Percentiles rank a stretch among this genome's conserved stretches.
Conservation (phyloP, 2,113 vertebrate species). For the Paratilapia polleni region DNA sequence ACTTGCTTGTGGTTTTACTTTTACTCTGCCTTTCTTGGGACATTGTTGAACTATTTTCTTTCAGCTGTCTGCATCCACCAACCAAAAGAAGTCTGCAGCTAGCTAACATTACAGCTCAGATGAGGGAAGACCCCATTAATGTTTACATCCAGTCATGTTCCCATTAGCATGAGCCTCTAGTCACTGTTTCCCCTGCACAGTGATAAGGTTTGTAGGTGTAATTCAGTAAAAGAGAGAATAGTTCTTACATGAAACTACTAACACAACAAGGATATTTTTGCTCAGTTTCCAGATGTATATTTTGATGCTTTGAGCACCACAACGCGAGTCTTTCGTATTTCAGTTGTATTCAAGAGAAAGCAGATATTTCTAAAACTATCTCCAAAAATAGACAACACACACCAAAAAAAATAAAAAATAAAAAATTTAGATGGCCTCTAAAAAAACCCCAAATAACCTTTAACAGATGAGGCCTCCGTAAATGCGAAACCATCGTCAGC, state of each 20-base stretch:
- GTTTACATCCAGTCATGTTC: background rate
- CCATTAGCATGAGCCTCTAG: background rate
- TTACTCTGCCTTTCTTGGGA: background rate
- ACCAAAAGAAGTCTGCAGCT: background rate
- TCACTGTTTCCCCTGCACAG: background rate
- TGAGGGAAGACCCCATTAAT: background rate
- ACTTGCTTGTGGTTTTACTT: background rate
- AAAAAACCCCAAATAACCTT: background rate
- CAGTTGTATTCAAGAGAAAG: background rate
- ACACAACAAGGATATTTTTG: background rate
- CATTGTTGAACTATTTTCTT: no score
- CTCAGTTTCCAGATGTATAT: background rate
- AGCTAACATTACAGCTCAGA: background rate
- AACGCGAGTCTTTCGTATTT: background rate
- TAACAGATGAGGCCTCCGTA: background rate
- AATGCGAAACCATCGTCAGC: background rate
- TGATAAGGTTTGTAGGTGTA: background rate
- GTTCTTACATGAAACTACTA: background rate
- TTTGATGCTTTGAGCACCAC: background rate
- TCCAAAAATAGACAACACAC: background rate
- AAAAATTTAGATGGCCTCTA: no score
- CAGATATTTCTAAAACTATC: background rate
- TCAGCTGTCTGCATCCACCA: background rate
- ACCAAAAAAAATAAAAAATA: background rate
- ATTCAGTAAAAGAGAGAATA: background rate